phyloP scores from a whole-genome alignment of 2,113 vertebrate species.

The Microcebus lehilahytsara region DNA sequence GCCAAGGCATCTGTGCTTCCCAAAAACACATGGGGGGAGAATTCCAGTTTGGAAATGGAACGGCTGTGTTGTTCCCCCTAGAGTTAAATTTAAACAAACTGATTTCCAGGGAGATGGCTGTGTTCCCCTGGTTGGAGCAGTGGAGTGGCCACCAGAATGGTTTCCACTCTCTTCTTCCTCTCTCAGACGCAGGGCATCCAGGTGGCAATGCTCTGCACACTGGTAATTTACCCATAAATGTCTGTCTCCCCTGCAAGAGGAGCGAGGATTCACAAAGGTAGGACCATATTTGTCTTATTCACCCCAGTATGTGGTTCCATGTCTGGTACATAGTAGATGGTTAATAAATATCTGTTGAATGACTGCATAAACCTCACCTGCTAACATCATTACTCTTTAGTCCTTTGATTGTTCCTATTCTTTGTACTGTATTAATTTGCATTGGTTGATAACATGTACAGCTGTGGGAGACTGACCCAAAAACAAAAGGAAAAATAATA shows the following conservation, averaged over 20 bases:
- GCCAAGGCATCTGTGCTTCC: constrained; percentile 73
- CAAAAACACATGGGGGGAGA: constrained; percentile 74
- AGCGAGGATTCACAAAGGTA: not conserved
- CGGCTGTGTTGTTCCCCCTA: constrained; percentile 60
- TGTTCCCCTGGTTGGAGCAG: constrained; percentile 17
- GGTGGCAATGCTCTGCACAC: not conserved
- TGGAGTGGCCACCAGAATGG: not conserved
- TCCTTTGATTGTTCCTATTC: constrained; percentile 2
- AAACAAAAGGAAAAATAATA: not conserved
- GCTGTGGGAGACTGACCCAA: not conserved
- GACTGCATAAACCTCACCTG: not conserved
- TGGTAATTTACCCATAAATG: not conserved
- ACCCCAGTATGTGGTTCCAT: not conserved
- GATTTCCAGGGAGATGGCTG: constrained; percentile 58
- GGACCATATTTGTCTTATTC: not conserved
- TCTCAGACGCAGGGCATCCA: not conserved
- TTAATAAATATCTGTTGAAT: not conserved
- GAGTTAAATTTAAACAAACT: constrained; percentile 69
- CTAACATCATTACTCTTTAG: not conserved
- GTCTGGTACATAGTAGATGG: not conserved
- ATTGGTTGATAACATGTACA: not conserved
- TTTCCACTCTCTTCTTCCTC: not conserved
- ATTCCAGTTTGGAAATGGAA: constrained; percentile 76
- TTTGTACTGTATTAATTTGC: not conserved
- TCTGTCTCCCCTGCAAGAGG: not conserved